These are phyloP conservation scores for Argentina silus DNA, from an alignment of 2,797 vertebrate species.

Conservation along the genomic window DNA sequence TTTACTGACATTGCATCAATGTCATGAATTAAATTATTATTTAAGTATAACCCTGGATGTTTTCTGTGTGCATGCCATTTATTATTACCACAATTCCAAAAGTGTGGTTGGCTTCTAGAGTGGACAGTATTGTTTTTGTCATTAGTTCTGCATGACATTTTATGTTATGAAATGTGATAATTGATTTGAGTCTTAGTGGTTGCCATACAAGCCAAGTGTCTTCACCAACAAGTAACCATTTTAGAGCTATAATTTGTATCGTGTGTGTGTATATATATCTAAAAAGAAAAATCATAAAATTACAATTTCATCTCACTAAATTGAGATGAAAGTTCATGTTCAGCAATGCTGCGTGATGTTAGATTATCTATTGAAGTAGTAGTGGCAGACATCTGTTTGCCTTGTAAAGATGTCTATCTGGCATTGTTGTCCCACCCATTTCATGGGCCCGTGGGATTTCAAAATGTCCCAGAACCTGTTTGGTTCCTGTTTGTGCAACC, in stretches of 20 bases:
- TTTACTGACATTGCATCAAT: too few relatives aligned
- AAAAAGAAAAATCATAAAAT: too few relatives aligned
- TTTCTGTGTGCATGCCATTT: background rate
- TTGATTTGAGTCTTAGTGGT: background rate
- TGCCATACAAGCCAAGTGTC: background rate
- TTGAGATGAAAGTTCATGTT: too few relatives aligned
- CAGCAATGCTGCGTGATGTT: too few relatives aligned
- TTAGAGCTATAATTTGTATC: too few relatives aligned
- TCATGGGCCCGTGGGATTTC: background rate
- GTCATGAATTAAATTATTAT: background rate
- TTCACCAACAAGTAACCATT: background rate
- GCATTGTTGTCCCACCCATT: background rate
- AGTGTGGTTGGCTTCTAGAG: background rate
- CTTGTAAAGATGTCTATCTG: background rate
- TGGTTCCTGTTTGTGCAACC: background rate
- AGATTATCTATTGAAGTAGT: background rate
- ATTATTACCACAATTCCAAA: background rate
- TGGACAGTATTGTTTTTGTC: background rate
- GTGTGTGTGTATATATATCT: too few relatives aligned
- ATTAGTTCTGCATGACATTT: background rate
- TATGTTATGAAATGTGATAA: background rate
- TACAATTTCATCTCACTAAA: too few relatives aligned
- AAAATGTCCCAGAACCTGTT: constrained; percentile 31
- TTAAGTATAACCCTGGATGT: background rate
- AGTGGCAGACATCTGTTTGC: background rate